Percentiles rank a stretch among this genome's conserved stretches.
Evolutionary conservation across 2,113 vertebrate genomes (phyloP).

Genomic region (cattle (Bos taurus)): DNA sequence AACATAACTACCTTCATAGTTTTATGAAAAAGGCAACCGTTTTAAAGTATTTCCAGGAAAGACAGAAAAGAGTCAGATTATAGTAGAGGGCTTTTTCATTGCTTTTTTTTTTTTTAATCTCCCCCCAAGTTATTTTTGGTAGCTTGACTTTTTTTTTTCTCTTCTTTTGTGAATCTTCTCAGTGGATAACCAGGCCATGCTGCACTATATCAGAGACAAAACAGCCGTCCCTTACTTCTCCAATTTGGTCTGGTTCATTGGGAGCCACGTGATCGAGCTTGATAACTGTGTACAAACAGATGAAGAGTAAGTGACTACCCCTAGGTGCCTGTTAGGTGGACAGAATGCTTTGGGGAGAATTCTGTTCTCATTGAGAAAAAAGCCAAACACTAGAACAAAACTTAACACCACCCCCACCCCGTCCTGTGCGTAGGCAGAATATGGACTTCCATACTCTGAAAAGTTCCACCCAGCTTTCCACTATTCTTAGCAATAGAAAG

Average conservation of each 20-base stretch:
- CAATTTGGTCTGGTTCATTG: constrained; percentile 99
- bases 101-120: background rate
- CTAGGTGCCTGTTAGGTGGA: background rate
- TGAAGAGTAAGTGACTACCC: constrained; percentile 90
- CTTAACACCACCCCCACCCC: background rate
- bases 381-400: too few relatives aligned
- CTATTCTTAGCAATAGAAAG: background rate
- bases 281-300: constrained; percentile 99
- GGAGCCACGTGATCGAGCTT: constrained; percentile 97
- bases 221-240: constrained; percentile 99
- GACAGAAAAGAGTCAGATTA: constrained; percentile 59
- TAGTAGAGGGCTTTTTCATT: constrained; percentile 28
- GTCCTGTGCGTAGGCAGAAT: rapidly evolving
- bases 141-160: constrained; percentile 45
- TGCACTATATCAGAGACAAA: constrained; percentile 98
- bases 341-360: background rate
- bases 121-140: constrained; percentile 21
- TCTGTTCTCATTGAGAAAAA: background rate
- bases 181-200: constrained; percentile 99
- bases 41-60: constrained; percentile 43
- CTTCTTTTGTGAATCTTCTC: constrained; percentile 56
- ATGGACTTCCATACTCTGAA: background rate
- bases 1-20: constrained; percentile 43
- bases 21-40: constrained; percentile 66
- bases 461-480: background rate